Conservation (phyloP, 2,113 vertebrate genomes). For the Trichechus manatus region DNA sequence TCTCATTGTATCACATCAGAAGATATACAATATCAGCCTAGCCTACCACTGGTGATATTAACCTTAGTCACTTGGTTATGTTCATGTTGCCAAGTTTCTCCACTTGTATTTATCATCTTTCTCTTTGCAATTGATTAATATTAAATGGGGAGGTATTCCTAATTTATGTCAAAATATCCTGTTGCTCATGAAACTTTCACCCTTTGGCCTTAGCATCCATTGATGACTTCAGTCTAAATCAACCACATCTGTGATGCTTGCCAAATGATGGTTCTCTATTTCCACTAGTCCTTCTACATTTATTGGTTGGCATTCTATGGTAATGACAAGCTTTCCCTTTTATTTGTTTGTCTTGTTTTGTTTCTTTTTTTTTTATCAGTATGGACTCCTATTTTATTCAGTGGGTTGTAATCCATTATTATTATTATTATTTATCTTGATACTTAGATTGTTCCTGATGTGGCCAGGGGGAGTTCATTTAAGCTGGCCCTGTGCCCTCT, state of each 20-base stretch:
- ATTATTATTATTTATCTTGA: neutral
- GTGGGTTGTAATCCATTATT: neutral
- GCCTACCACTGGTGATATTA: neutral
- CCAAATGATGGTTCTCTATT: neutral
- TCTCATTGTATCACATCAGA: neutral
- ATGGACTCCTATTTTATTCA: neutral
- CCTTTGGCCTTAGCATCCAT: neutral
- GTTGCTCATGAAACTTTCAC: constrained; percentile 22
- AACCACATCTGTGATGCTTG: neutral
- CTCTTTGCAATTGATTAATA: neutral
- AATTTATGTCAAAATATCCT: neutral
- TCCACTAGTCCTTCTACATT: neutral
- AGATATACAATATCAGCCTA: neutral
- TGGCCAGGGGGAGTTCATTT: neutral
- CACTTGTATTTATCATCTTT: neutral
- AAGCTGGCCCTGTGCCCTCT: neutral
- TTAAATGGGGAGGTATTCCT: neutral
- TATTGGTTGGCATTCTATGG: neutral
- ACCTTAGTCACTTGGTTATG: neutral
- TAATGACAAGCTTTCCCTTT: neutral
- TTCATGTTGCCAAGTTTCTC: neutral
- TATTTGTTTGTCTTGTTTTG: neutral
- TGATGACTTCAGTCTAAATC: constrained; percentile 19
- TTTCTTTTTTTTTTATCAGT: neutral
- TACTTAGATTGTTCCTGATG: neutral